Base-by-base conservation (phyloP, 2,797 vertebrate genomes). In the Poliocrania exsul region DNA sequence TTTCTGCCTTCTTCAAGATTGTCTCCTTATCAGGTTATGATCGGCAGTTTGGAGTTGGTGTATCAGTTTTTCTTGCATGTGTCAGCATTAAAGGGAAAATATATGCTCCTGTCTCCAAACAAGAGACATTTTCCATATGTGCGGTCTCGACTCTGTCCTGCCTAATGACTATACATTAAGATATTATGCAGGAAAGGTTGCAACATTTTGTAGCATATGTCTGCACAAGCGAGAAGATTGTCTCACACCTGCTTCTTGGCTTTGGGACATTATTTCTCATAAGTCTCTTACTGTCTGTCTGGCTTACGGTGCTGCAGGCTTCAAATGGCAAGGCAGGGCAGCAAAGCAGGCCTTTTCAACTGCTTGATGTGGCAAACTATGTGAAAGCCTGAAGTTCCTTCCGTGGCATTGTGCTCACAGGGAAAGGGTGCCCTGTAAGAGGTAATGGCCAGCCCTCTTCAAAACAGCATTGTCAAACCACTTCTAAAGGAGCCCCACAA, bases 211-310 rank as follows among this genome's bases (percentile, higher is more conserved):
- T 50, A 93, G 74, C 90, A 51, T 93, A 80, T 88, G 81, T 54
- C 64, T 88, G 64, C 1, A 5, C 73, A 84, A 96, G 80, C 3
- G 24, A 90, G 93, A 91, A 93, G 47, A 9, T 11, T 47, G 77
- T 93, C 80, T 94, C 82, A 74, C 91, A 93, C 91, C 95, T 86
- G 87, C 49, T 88, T 86, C 71, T 96, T 88, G 91, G 90, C 64
- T 86, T 86, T 88, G 72, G 73, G 49, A 86, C 44, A 12, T 67
- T 78, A 73, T 67, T 88, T 82, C 57, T 88, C 13, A 2, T 61
- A 75, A 74, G 16, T 71, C 26, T 60, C 31, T 70, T 70, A 33
- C 42, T 60, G 67, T 38, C 35, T 79, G 49, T 11, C 51, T 90
- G 51, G 62, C 47, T 75, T 31, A 24, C 0, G 1, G 26, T 62